Base-by-base conservation (phyloP, 2,797 vertebrate species). In the Synanceia verrucosa region DNA sequence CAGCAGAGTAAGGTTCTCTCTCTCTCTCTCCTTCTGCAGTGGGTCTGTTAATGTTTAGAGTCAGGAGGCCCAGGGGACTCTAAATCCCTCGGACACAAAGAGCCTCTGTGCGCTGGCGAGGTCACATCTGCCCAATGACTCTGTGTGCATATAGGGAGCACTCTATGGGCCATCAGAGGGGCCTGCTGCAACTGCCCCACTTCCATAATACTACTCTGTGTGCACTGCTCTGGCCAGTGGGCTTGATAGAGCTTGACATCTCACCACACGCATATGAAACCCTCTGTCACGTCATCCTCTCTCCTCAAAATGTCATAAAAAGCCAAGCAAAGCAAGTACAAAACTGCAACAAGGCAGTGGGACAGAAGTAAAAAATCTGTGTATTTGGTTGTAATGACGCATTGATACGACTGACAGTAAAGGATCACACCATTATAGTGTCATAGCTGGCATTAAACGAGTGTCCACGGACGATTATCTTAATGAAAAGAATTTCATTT, bases 41-140 rank as follows among this genome's bases (percentile, higher is more conserved):
- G 67, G 87, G 88, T 91, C 91, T 93, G 93, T 94, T 94, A 94
- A 94, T 94, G 93, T 94, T 94, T 94, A 93, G 91, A 91, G 87
- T 90, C 90, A 90, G 91, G 92, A 92, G 90, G 88, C 91, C 91
- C 89, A 81, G 78, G 92, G 91, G 92, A 90, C 86, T 90, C 90
- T 92, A 91, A 94, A 94, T 91, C 91, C 90, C 90, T 84, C 65
- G 80, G 92, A 93, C 92, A 94, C 93, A 95, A 95, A 94, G 94
- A 91, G 91, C 89, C 93, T 94, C 93, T 94, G 92, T 95, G 87
- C 92, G 86, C 88, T 68, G 87, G 78, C 80, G 83, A 92, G 93
- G 94, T 93, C 94, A 94, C 93, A 94, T 94, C 94, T 94, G 93
- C 92, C 91, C 86, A 81, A 79, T 92, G 91, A 91, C 91, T 92